These are phyloP conservation scores for Eupithecia inturbata DNA, from an alignment of 2,888 invertebrate genomes.

Conservation along the genomic window DNA sequence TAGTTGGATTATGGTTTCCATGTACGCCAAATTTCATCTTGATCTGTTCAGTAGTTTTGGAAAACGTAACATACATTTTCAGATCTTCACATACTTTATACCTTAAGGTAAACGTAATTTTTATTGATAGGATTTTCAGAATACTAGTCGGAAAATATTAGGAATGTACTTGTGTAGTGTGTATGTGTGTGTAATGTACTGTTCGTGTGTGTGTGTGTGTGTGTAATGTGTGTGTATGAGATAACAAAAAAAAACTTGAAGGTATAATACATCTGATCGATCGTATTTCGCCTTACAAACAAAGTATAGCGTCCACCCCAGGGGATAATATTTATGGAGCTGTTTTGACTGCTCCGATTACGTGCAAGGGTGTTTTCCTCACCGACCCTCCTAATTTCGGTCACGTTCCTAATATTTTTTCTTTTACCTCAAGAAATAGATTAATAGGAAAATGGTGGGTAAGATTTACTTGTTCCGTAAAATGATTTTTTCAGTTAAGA, in stretches of 20 bases:
- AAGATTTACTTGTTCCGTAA: background rate
- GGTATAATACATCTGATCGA: conserved; percentile 15
- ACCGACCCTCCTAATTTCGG: conserved; percentile 54
- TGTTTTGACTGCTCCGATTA: conserved; percentile 62
- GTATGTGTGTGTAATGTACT: no score
- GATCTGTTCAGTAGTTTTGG: no score
- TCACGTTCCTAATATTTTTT: conserved; percentile 54
- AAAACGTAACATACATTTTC: no score
- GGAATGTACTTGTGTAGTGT: no score
- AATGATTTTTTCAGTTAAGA: background rate
- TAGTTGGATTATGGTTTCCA: no score
- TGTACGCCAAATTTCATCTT: no score
- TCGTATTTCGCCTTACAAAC: conserved; percentile 18
- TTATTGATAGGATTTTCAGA: background rate
- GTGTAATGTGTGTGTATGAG: no score
- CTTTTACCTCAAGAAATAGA: conserved; percentile 47
- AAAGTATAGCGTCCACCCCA: conserved; percentile 37
- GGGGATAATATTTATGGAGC: conserved; percentile 65
- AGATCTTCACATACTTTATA: no score
- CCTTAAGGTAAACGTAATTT: background rate
- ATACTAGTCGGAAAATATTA: background rate
- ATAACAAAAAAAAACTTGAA: conserved; percentile 1
- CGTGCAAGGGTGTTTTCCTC: conserved; percentile 55
- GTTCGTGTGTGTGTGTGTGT: no score
- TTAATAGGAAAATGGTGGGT: conserved; percentile 39